Evolutionary conservation across 2,113 vertebrate genomes (phyloP).

Genomic region (Myiozetetes cayanensis): DNA sequence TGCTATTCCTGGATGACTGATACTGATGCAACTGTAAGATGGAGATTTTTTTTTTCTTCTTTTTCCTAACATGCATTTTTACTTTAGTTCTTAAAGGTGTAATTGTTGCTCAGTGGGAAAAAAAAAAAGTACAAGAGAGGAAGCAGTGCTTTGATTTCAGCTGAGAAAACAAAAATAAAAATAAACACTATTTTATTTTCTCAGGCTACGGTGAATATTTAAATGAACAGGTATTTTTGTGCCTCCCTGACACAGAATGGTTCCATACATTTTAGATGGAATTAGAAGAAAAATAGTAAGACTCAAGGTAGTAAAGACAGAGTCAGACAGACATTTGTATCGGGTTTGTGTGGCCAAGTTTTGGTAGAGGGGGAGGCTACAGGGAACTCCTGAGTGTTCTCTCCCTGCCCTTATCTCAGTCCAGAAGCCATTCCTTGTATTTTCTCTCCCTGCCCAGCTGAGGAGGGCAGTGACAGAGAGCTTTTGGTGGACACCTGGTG

Average conservation of each 20-base stretch:
- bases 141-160: not conserved
- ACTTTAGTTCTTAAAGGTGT: not conserved
- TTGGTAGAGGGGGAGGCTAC: not conserved
- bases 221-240: not conserved
- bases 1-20: constrained; percentile 37
- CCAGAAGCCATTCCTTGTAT: not conserved
- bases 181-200: not conserved
- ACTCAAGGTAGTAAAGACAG: not conserved
- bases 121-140: not conserved
- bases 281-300: not conserved
- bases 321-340: not conserved
- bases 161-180: not conserved
- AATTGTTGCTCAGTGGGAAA: not conserved
- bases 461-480: not conserved
- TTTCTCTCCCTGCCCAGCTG: not conserved
- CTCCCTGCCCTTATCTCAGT: not conserved
- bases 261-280: not conserved
- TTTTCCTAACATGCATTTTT: not conserved
- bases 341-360: not conserved
- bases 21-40: constrained; percentile 3
- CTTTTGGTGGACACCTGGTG: not conserved
- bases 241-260: not conserved
- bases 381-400: not conserved
- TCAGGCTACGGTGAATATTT: not conserved
- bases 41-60: not conserved